phyloP scores from a whole-genome alignment of 1,140 invertebrate species.

The Brachionus paranguensis region DNA sequence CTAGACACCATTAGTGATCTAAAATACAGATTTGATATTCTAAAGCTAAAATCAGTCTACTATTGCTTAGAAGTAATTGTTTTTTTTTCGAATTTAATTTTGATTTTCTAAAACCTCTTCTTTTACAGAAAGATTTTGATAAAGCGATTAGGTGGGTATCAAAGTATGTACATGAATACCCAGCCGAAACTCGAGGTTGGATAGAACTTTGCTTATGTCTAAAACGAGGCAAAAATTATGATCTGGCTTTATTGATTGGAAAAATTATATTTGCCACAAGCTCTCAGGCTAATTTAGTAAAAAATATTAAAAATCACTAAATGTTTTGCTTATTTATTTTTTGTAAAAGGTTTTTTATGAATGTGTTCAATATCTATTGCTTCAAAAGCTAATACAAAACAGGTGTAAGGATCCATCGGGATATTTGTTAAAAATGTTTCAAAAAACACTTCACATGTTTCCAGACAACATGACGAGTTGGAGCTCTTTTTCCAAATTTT shows the following conservation, averaged over 20 bases:
- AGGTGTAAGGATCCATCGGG: not conserved
- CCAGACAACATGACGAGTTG: slow-evolving; percentile 28
- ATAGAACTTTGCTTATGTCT: slow-evolving; percentile 28
- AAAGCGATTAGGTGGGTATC: slow-evolving; percentile 33
- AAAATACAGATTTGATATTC: slow-evolving; percentile 36
- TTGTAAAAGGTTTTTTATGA: not conserved
- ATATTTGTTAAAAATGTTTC: slow-evolving; percentile 31
- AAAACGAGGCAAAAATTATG: slow-evolving; percentile 30
- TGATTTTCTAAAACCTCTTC: not conserved
- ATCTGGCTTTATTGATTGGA: slow-evolving; percentile 14
- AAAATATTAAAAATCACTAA: not conserved
- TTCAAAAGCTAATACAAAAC: slow-evolving; percentile 32
- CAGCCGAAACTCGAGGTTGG: slow-evolving; percentile 17
- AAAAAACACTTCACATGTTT: slow-evolving; percentile 36
- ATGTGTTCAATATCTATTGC: slow-evolving; percentile 24
- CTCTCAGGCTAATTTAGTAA: slow-evolving; percentile 30
- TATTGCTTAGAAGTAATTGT: slow-evolving; percentile 14
- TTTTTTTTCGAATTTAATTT: not conserved
- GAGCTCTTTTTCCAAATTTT: slow-evolving; percentile 33
- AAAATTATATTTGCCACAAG: slow-evolving; percentile 11
- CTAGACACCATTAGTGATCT: slow-evolving; percentile 24
- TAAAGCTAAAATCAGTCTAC: slow-evolving; percentile 37
- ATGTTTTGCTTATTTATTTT: not conserved
- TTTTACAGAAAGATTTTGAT: slow-evolving; percentile 31
- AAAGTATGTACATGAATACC: slow-evolving; percentile 25